Evolutionary conservation across 92 coral and sea anemone genomes (phyloP).

Genomic region (Diadumene lineata): DNA sequence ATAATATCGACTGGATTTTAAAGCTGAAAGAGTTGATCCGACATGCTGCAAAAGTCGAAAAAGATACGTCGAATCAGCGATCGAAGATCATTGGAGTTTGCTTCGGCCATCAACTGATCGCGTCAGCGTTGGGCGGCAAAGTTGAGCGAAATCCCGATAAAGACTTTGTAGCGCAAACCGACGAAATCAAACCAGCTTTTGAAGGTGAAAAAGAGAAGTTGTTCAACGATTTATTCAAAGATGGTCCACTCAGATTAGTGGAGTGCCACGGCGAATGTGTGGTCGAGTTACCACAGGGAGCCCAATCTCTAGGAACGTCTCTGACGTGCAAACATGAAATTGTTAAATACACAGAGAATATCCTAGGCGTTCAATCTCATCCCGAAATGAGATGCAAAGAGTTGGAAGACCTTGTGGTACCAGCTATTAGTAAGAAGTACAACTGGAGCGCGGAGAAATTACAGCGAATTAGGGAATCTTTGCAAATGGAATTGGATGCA

Average conservation of each 20-base stretch:
- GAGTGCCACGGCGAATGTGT: constrained; percentile 80
- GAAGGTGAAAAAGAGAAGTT: constrained; percentile 20
- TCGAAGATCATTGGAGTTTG: constrained; percentile 62
- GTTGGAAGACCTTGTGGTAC: constrained; percentile 54
- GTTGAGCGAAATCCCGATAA: constrained; percentile 67
- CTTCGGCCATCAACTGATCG: constrained; percentile 79
- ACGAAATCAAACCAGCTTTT: constrained; percentile 43
- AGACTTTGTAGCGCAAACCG: constrained; percentile 64
- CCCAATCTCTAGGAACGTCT: constrained; percentile 64
- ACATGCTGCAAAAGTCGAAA: constrained; percentile 33
- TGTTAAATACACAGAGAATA: constrained; percentile 56
- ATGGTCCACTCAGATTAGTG: constrained; percentile 49
- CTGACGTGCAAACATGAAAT: constrained; percentile 72
- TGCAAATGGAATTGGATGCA: constrained; percentile 50
- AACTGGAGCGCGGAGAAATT: constrained; percentile 49
- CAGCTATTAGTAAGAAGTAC: constrained; percentile 28
- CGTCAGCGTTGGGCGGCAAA: constrained; percentile 76
- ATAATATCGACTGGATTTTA: constrained; percentile 58
- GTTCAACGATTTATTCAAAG: constrained; percentile 34
- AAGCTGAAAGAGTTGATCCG: constrained; percentile 46
- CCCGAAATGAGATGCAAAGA: constrained; percentile 63
- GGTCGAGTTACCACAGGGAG: constrained; percentile 60
- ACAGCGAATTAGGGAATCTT: constrained; percentile 43
- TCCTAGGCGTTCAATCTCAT: constrained; percentile 73
- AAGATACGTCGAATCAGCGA: constrained; percentile 16